phyloP scores from a whole-genome alignment of 2,113 vertebrate species.

The Trochalopteron elliotii region DNA sequence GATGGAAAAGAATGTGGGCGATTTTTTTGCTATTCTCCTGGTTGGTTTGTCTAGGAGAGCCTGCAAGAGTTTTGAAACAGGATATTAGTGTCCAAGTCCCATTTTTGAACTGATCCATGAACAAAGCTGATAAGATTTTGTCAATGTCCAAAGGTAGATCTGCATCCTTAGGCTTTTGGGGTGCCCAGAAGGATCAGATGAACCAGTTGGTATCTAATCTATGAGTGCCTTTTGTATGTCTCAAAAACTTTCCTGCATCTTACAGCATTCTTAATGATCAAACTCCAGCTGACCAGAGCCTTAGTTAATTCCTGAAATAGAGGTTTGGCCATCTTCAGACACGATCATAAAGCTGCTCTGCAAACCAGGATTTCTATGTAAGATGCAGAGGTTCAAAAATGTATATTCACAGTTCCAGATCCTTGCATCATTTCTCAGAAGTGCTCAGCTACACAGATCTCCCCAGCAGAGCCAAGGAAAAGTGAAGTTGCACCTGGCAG shows the following conservation, averaged over 20 bases:
- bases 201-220: background rate
- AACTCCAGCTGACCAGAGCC: background rate
- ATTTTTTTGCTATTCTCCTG: background rate
- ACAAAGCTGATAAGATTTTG: background rate
- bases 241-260: background rate
- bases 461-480: background rate
- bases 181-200: background rate
- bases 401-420: background rate
- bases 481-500: background rate
- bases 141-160: background rate
- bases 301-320: background rate
- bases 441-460: background rate
- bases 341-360: background rate
- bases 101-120: background rate
- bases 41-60: background rate
- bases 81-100: background rate
- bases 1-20: background rate
- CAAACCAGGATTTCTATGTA: background rate
- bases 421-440: background rate
- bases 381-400: background rate
- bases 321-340: background rate
- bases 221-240: background rate
- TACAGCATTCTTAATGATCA: background rate
- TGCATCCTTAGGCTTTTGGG: background rate
- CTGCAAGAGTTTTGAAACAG: background rate